A percentile compares a stretch with the other conserved stretches of the same genome.
phyloP scores from a whole-genome alignment of 1,140 invertebrate genomes.

The Ceratoteleas bidentatus region DNA sequence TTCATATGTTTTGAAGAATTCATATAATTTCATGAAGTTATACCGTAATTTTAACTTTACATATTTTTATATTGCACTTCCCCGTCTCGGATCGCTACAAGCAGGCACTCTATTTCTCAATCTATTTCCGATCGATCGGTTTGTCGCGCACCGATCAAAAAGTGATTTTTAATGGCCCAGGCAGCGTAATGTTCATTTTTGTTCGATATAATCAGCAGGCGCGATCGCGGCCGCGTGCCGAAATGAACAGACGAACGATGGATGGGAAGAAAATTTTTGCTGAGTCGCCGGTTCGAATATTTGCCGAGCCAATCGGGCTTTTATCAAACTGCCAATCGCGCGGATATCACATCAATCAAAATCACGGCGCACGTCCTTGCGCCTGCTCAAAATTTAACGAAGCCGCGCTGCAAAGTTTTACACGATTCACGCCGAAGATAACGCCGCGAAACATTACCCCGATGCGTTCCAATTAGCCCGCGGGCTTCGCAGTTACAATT shows the following conservation, averaged over 20 bases:
- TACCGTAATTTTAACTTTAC: no score
- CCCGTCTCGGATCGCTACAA: no score
- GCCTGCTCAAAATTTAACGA: constrained; percentile 58
- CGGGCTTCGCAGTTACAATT: constrained; percentile 21
- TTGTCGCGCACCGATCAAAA: constrained; percentile 13
- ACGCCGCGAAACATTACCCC: constrained; percentile 1
- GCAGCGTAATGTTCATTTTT: constrained; percentile 44
- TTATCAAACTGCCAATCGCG: constrained; percentile 66
- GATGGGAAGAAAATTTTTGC: constrained; percentile 60
- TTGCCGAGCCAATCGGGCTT: constrained; percentile 65
- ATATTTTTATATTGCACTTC: no score
- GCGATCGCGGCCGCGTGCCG: constrained; percentile 32
- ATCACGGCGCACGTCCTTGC: constrained; percentile 55
- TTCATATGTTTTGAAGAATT: no score
- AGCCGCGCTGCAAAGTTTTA: constrained; percentile 30
- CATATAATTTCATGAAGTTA: no score
- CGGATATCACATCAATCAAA: constrained; percentile 67
- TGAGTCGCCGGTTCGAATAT: constrained; percentile 66
- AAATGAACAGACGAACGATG: constrained; percentile 53
- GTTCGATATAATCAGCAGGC: constrained; percentile 43
- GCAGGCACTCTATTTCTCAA: no score
- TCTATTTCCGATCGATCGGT: no score
- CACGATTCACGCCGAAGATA: constrained; percentile 31
- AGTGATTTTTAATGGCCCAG: constrained; percentile 45
- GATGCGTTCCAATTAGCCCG: background rate